Evolutionary conservation across 1,140 invertebrate species (phyloP).

Genomic region (Drosophila sp.): DNA sequence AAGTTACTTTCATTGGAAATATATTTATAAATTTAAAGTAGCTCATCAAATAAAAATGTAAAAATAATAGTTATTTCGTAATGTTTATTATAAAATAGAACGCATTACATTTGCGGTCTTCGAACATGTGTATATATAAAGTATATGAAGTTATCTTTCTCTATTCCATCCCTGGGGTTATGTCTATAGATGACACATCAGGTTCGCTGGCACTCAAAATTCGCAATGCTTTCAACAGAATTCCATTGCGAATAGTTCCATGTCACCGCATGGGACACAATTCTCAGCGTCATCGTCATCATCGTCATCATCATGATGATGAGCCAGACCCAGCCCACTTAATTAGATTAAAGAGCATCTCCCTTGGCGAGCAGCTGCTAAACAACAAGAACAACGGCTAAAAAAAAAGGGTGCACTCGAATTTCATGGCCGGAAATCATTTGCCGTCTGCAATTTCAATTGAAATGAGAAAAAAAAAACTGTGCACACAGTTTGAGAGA

Average conservation of each 20-base stretch:
- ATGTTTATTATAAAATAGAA: too few species aligned
- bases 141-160: background rate
- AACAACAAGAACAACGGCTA: slow-evolving; percentile 8
- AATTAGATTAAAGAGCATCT: slow-evolving; percentile 74
- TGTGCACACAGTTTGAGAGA: slow-evolving; percentile 44
- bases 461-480: slow-evolving; percentile 47
- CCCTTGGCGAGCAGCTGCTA: slow-evolving; percentile 27
- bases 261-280: slow-evolving; percentile 12
- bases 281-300: slow-evolving; percentile 15
- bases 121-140: background rate
- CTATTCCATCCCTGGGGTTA: background rate
- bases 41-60: too few species aligned
- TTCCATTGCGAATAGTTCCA: slow-evolving; percentile 2
- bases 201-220: background rate
- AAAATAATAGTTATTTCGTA: too few species aligned
- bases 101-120: background rate
- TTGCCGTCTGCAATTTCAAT: slow-evolving; percentile 79
- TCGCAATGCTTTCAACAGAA: slow-evolving; percentile 4
- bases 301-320: slow-evolving; percentile 20
- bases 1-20: too few species aligned
- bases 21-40: too few species aligned
- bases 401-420: slow-evolving; percentile 69
- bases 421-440: slow-evolving; percentile 80
- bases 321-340: slow-evolving; percentile 42
- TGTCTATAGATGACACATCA: slow-evolving; percentile 6